Evolutionary conservation across 2,888 invertebrate genomes (phyloP).

Genomic region (Aphelenchoides bicaudatus): DNA sequence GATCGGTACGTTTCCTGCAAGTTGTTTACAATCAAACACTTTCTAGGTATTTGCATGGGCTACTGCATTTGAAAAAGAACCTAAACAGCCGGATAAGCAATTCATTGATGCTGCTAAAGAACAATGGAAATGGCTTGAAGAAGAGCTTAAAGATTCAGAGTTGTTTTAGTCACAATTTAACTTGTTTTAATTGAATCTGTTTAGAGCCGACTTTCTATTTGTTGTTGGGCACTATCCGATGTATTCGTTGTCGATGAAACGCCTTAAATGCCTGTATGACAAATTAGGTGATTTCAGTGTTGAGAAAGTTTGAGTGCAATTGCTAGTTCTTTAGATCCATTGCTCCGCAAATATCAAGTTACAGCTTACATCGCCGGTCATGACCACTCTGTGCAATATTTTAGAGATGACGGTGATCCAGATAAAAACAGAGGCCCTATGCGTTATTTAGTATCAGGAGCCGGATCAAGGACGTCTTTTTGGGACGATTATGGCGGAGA

Average conservation of each 20-base stretch:
- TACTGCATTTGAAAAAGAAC: conserved; percentile 35
- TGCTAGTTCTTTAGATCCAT: conserved; percentile 61
- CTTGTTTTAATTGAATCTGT: conserved; percentile 30
- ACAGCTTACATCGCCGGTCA: conserved; percentile 64
- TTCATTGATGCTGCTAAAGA: conserved; percentile 43
- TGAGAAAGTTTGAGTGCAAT: too few relatives aligned
- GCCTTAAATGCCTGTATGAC: not conserved
- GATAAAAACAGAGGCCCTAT: too few relatives aligned
- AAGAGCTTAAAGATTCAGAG: conserved; percentile 58
- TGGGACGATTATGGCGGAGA: conserved; percentile 11
- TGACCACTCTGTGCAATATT: conserved; percentile 65
- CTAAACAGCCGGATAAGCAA: conserved; percentile 29
- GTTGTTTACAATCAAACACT: not conserved
- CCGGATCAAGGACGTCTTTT: conserved; percentile 61
- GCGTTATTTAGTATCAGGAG: conserved; percentile 62
- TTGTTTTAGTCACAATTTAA: conserved; percentile 32
- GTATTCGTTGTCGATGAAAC: conserved; percentile 53
- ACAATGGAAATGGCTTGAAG: conserved; percentile 63
- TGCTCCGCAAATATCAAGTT: conserved; percentile 63
- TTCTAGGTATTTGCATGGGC: conserved; percentile 31
- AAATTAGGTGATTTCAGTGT: not conserved
- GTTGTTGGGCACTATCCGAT: conserved; percentile 65
- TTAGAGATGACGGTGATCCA: too few relatives aligned
- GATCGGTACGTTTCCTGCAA: too few relatives aligned
- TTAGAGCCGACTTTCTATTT: conserved; percentile 63